Conservation (phyloP, 2,113 vertebrate genomes). For the Marcusenius ussheri region DNA sequence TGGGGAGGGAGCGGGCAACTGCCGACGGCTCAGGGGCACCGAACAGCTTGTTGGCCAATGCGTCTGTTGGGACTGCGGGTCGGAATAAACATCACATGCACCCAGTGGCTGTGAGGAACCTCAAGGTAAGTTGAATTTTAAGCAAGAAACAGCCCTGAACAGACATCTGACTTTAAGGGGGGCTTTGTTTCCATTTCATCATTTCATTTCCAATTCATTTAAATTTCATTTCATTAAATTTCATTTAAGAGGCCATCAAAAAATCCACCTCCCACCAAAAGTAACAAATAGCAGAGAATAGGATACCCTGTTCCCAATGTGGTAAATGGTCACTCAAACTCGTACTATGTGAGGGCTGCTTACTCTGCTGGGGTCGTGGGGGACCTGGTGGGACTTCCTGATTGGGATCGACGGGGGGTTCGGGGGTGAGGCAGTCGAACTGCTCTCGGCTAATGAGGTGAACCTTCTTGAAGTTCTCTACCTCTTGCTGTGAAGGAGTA, state of each 20-base stretch:
- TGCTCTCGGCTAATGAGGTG: conserved; percentile 95
- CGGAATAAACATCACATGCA: background rate
- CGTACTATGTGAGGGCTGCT: conserved; percentile 29
- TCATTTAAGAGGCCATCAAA: background rate
- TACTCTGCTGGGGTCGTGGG: conserved; percentile 86
- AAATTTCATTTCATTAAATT: background rate
- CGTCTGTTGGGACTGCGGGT: conserved; percentile 82
- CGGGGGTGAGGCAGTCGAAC: conserved; percentile 93
- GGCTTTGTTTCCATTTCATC: background rate
- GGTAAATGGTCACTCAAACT: background rate
- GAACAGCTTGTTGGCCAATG: conserved; percentile 92
- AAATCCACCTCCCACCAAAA: background rate
- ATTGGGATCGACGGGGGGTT: conserved; percentile 91
- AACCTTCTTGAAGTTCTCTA: conserved; percentile 99
- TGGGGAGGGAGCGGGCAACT: conserved; percentile 87
- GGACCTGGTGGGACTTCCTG: conserved; percentile 95
- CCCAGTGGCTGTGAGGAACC: background rate
- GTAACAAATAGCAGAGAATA: background rate
- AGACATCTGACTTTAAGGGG: background rate
- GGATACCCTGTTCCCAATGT: background rate
- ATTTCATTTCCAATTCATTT: background rate
- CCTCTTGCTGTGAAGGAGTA: conserved; percentile 80
- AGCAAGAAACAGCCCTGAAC: background rate
- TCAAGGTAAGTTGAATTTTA: background rate
- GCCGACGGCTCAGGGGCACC: conserved; percentile 85